Conservation (phyloP, 2,113 vertebrate species). For the Scartelaos histophorus region DNA sequence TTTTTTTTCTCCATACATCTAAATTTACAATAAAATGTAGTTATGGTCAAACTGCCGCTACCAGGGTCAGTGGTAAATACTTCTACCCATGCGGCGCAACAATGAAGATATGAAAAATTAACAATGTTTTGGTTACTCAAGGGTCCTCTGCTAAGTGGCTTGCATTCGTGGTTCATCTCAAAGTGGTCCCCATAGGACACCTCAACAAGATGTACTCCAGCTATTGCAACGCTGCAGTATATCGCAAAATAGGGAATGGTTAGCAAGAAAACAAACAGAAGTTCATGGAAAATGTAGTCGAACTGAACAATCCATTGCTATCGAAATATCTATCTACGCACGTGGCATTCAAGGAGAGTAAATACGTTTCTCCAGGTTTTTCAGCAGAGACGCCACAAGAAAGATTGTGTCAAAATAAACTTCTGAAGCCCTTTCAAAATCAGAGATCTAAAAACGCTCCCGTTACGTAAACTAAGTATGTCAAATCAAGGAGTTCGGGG, state of each 20-base stretch:
- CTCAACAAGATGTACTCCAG: background rate
- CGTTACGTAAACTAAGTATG: too few species aligned
- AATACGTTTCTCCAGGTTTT: too few species aligned
- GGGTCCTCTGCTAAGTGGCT: background rate
- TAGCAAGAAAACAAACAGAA: background rate
- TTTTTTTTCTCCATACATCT: background rate
- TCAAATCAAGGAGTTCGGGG: too few species aligned
- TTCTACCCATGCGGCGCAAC: background rate
- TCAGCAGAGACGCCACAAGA: too few species aligned
- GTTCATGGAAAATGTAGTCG: too few species aligned
- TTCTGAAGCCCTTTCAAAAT: too few species aligned
- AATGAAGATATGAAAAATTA: conserved; percentile 29
- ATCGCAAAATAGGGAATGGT: background rate
- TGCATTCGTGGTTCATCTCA: background rate
- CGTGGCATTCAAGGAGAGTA: too few species aligned
- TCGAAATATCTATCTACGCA: too few species aligned
- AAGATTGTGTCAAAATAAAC: too few species aligned
- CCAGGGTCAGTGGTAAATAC: background rate
- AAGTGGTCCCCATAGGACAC: background rate
- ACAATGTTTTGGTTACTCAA: conserved; percentile 52
- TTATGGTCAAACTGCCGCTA: background rate
- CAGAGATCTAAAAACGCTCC: too few species aligned
- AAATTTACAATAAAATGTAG: background rate
- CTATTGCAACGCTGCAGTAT: background rate
- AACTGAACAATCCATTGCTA: too few species aligned